Evolutionary conservation across 2,113 vertebrate species (phyloP).

Genomic region (Sapajus apella): DNA sequence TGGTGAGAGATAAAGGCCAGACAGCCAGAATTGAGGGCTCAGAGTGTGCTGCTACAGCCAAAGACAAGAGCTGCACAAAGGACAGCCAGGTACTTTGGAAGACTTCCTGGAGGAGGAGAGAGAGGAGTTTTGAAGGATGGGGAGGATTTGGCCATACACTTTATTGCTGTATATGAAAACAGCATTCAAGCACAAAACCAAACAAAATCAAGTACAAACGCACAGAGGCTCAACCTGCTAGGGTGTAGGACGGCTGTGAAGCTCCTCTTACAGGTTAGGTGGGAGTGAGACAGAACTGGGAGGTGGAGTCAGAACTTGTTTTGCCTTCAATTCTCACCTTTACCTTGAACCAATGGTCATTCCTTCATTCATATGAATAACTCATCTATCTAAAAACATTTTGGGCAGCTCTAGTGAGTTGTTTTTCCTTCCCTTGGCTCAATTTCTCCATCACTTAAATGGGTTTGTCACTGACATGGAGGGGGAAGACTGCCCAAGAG

Average conservation of each 20-base stretch:
- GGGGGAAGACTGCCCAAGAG: background rate
- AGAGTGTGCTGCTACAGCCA: accelerated
- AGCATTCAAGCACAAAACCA: background rate
- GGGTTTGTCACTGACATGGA: background rate
- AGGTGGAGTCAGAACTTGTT: background rate
- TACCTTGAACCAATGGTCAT: background rate
- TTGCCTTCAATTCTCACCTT: background rate
- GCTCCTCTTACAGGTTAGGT: accelerated
- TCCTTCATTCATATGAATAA: background rate
- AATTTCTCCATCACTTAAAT: background rate
- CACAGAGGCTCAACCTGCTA: background rate
- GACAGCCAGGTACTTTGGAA: background rate
- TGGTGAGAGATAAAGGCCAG: background rate
- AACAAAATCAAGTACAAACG: background rate
- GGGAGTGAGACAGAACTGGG: background rate
- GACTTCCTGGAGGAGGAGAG: background rate
- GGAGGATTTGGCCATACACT: background rate
- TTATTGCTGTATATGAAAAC: background rate
- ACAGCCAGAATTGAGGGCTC: background rate
- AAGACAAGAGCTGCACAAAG: no score
- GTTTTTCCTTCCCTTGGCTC: background rate
- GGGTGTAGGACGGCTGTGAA: background rate
- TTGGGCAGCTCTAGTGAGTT: background rate
- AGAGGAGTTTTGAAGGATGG: background rate
- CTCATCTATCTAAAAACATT: background rate